Evolutionary conservation across 37 sponge, comb jelly and placozoan genomes (phyloP).

Genomic region (Geodia barretti): DNA sequence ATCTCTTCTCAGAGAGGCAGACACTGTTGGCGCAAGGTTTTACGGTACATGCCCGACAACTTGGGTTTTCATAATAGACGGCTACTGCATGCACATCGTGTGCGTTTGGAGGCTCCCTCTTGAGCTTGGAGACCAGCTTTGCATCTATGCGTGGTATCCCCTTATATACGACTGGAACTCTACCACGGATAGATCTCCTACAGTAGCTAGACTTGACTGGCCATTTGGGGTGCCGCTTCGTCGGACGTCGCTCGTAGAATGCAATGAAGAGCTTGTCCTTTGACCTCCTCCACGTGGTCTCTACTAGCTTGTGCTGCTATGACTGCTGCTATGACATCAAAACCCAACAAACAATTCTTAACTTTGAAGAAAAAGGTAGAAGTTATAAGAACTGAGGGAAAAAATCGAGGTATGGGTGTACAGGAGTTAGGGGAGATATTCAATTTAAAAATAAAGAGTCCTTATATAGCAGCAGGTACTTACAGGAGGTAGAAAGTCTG

Average conservation of each 20-base stretch:
- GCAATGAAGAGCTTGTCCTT: background rate
- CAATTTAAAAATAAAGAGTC: background rate
- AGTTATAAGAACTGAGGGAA: background rate
- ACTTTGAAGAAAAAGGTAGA: background rate
- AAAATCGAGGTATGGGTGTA: background rate
- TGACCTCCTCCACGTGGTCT: background rate
- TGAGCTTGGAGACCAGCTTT: background rate
- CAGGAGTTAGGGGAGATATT: background rate
- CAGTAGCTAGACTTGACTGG: too few species aligned
- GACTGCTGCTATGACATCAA: background rate
- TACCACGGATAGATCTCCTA: background rate
- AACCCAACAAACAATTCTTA: background rate
- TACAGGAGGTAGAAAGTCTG: background rate
- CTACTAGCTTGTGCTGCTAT: too few species aligned
- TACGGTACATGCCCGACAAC: background rate
- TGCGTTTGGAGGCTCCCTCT: background rate
- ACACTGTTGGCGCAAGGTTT: background rate
- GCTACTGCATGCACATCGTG: background rate
- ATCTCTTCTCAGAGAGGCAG: background rate
- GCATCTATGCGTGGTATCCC: background rate
- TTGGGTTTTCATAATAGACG: background rate
- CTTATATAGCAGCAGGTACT: background rate
- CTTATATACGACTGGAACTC: background rate
- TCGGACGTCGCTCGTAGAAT: too few species aligned
- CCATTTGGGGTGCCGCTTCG: too few species aligned